Base-by-base conservation (phyloP, 2,113 vertebrate genomes). In the Pogona vitticeps region DNA sequence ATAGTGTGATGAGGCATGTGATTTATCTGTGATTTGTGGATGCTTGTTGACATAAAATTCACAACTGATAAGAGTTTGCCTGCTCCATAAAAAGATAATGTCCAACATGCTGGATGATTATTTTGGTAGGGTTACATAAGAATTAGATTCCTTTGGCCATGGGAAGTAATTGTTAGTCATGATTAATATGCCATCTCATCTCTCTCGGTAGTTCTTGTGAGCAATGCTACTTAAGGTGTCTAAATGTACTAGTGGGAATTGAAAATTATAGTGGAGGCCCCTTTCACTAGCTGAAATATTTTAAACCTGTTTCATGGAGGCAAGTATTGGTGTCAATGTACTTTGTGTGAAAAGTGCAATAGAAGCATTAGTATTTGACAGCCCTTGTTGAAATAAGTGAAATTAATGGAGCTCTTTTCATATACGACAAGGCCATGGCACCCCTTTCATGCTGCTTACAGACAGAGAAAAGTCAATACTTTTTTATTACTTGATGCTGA, bases 391-490 rank as follows among this genome's bases (percentile, higher is more conserved):
- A 98, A 98, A 98, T 98, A 98, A 97, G 97, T 97, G 96, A 98
- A 97, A 97, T 98, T 97, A 98, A 97, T 98, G 97, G 97, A 98
- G 95, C 97, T 97, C 97, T 97, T 96, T 97, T 97, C 97, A 97
- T 97, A 96, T 96, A 96, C 95, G 96, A 97, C 97, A 97, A 97
- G 97, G 97, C 97, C 97, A 96, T 90, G 89, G 95, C 95, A 96
- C 96, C 97, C 97, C 97, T 97, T 97, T 98, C 96, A 95, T 95
- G 95, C 97, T 94, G 95, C 97, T 96, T 97, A 96, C 97, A 98
- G 97, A 98, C 97, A 97, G 96, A 96, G 95, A 97, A 98, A 98
- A 98, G 97, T 97, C 97, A 97, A 97, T 97, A 97, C 97, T 97
- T 97, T 98, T 97, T 98, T 98, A 97, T 98, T 97, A 98, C 97